These are phyloP conservation scores for Phenganax marumi DNA, from an alignment of 92 coral and sea anemone species.

Conservation along the genomic window DNA sequence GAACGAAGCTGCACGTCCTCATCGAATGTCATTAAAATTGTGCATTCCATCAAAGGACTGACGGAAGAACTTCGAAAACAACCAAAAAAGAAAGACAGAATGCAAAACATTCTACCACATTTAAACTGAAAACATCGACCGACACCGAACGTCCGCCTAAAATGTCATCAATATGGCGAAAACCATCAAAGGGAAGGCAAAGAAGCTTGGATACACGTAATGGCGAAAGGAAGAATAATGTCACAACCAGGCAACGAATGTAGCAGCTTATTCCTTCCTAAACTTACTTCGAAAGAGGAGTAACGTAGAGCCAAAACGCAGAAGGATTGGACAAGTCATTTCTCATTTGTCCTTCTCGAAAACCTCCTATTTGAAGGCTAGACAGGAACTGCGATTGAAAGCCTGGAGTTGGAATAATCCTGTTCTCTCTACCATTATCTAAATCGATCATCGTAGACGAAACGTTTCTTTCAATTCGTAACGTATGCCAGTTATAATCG, in stretches of 20 bases:
- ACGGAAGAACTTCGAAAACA: too few relatives aligned
- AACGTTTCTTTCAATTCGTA: slow-evolving; percentile 10
- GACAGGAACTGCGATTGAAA: neutral
- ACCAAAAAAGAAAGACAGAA: too few relatives aligned
- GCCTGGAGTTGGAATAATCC: neutral
- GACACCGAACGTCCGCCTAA: too few relatives aligned
- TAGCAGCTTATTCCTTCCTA: neutral
- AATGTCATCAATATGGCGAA: too few relatives aligned
- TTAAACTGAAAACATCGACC: too few relatives aligned
- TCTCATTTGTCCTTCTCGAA: neutral
- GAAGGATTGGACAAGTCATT: neutral
- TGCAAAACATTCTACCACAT: too few relatives aligned
- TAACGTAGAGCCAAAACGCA: neutral
- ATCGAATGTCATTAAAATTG: too few relatives aligned
- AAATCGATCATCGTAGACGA: neutral
- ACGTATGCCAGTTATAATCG: slow-evolving; percentile 22
- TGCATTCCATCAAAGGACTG: too few relatives aligned
- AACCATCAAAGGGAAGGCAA: too few relatives aligned
- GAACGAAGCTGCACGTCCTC: too few relatives aligned
- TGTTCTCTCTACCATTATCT: neutral
- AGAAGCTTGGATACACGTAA: too few relatives aligned
- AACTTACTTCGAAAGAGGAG: neutral
- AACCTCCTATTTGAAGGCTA: slow-evolving; percentile 7
- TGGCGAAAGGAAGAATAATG: too few relatives aligned
- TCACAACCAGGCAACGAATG: neutral